Percentiles rank a stretch among this genome's conserved stretches.
phyloP scores from a whole-genome alignment of 2,797 vertebrate species.

The Coregonus sp. region DNA sequence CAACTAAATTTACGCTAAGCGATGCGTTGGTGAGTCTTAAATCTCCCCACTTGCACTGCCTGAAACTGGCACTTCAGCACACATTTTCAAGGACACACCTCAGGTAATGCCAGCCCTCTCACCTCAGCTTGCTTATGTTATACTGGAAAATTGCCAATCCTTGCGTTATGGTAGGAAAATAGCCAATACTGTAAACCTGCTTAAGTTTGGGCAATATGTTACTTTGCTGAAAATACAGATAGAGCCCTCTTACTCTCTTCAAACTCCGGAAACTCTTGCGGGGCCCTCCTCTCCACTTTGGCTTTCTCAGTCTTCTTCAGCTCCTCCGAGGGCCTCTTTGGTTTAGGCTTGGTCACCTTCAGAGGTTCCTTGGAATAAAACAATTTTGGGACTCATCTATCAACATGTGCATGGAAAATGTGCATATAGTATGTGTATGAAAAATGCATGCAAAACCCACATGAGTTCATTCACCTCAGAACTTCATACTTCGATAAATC shows the following conservation, averaged over 20 bases:
- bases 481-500: not conserved
- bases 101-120: too few species aligned
- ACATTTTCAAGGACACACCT: too few species aligned
- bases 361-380: slow-evolving; percentile 82
- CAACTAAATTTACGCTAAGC: too few species aligned
- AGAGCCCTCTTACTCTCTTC: slow-evolving; percentile 77
- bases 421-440: not conserved
- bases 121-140: too few species aligned
- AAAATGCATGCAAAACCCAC: not conserved
- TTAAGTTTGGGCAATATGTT: not conserved
- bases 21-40: too few species aligned
- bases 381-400: not conserved
- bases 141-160: not conserved
- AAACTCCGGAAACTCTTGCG: slow-evolving; percentile 83
- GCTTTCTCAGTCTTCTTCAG: slow-evolving; percentile 78
- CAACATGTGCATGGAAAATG: too few species aligned
- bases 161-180: not conserved
- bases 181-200: not conserved
- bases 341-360: slow-evolving; percentile 84
- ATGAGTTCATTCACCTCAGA: not conserved
- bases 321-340: slow-evolving; percentile 79
- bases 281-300: slow-evolving; percentile 77
- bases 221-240: not conserved
- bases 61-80: too few species aligned
- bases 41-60: too few species aligned